Conservation (phyloP, 2,797 vertebrate species). For the Pelobates cultripes region DNA sequence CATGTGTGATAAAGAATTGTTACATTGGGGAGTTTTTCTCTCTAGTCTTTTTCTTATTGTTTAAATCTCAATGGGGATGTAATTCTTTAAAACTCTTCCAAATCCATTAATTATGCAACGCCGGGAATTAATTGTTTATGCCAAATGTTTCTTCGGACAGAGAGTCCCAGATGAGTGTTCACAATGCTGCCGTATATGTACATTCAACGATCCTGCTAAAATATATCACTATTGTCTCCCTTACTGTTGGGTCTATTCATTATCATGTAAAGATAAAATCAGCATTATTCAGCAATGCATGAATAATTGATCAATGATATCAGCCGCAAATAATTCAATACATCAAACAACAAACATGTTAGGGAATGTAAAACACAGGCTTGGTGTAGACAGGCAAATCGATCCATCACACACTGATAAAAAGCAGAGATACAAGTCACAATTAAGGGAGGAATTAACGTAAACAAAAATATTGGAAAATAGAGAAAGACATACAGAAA, state of each 20-base stretch:
- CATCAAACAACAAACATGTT: slow-evolving; percentile 23
- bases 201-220: slow-evolving; percentile 7
- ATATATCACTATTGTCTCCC: background rate
- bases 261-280: slow-evolving; percentile 28
- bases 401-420: background rate
- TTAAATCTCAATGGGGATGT: background rate
- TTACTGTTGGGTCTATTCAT: slow-evolving; percentile 8
- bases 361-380: slow-evolving; percentile 6
- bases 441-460: too few relatives aligned
- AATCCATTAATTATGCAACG: background rate
- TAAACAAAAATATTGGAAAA: too few relatives aligned
- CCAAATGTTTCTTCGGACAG: background rate
- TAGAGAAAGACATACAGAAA: too few relatives aligned
- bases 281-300: slow-evolving; percentile 27
- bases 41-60: background rate
- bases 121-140: slow-evolving; percentile 5
- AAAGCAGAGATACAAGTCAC: too few relatives aligned
- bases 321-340: slow-evolving; percentile 26
- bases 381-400: background rate
- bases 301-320: slow-evolving; percentile 46
- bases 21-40: background rate
- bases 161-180: background rate
- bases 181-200: background rate
- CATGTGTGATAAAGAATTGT: background rate
- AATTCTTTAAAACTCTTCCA: background rate